These are phyloP conservation scores for Seriola dumerili DNA, from an alignment of 2,113 vertebrate species.

Conservation along the genomic window DNA sequence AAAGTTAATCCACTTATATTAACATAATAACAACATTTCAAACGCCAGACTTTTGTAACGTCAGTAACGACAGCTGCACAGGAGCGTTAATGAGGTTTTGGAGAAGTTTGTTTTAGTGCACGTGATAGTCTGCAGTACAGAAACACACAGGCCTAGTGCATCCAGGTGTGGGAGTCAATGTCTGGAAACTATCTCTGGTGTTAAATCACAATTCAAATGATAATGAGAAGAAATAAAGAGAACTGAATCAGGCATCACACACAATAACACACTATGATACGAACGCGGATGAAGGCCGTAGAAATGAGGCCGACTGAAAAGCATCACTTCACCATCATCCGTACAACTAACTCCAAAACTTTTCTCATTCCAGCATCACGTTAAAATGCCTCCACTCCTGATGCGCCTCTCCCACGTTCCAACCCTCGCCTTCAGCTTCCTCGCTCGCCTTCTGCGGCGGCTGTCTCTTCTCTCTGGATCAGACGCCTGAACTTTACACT, in stretches of 20 bases:
- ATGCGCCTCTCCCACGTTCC: neutral
- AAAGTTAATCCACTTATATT: neutral
- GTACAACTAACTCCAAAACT: neutral
- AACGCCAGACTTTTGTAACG: neutral
- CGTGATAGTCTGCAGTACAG: too few relatives aligned
- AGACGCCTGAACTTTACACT: neutral
- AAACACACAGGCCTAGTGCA: neutral
- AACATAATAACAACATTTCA: neutral
- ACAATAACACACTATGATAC: too few relatives aligned
- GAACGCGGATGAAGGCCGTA: neutral
- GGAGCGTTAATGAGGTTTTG: neutral
- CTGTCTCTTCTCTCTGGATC: constrained; percentile 10
- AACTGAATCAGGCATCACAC: neutral
- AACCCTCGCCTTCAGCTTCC: neutral
- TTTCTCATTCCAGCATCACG: neutral
- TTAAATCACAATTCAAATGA: too few relatives aligned
- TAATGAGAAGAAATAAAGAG: too few relatives aligned
- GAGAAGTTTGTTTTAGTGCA: neutral
- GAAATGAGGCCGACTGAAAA: neutral
- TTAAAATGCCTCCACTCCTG: neutral
- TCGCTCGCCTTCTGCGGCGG: neutral
- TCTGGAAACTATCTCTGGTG: too few relatives aligned
- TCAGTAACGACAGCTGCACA: neutral
- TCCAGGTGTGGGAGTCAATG: too few relatives aligned
- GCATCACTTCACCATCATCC: neutral